phyloP scores from a whole-genome alignment of 2,113 vertebrate species.

The Rutilus rutilus region DNA sequence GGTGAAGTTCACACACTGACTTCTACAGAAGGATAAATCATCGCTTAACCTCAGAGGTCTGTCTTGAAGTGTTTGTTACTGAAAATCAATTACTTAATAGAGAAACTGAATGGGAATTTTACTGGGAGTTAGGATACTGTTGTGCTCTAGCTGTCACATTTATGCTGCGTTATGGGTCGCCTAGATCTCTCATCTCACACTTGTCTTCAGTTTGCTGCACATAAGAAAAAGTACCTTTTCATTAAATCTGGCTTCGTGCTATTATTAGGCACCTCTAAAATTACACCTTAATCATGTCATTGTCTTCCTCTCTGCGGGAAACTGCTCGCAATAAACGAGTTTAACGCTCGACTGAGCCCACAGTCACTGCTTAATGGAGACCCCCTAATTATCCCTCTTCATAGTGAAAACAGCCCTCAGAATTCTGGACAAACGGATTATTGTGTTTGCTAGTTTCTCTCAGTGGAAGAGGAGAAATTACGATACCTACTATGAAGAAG shows the following conservation, averaged over 20 bases:
- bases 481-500: neutral
- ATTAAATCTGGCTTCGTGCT: neutral
- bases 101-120: neutral
- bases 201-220: neutral
- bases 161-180: neutral
- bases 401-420: neutral
- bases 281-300: neutral
- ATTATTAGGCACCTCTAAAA: conserved; percentile 9
- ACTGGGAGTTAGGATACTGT: neutral
- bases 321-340: conserved; percentile 20
- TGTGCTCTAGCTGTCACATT: neutral
- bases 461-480: conserved; percentile 2
- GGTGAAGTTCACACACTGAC: neutral
- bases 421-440: neutral
- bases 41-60: neutral
- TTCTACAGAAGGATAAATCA: neutral
- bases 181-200: neutral
- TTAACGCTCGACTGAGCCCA: conserved; percentile 12
- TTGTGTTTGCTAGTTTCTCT: conserved; percentile 19
- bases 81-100: neutral
- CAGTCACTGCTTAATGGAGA: neutral
- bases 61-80: neutral
- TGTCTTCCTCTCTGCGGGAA: neutral
- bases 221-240: neutral
- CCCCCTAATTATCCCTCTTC: neutral